These are phyloP conservation scores for Archilochus colubris DNA, from an alignment of 2,113 vertebrate genomes.

Conservation along the genomic window DNA sequence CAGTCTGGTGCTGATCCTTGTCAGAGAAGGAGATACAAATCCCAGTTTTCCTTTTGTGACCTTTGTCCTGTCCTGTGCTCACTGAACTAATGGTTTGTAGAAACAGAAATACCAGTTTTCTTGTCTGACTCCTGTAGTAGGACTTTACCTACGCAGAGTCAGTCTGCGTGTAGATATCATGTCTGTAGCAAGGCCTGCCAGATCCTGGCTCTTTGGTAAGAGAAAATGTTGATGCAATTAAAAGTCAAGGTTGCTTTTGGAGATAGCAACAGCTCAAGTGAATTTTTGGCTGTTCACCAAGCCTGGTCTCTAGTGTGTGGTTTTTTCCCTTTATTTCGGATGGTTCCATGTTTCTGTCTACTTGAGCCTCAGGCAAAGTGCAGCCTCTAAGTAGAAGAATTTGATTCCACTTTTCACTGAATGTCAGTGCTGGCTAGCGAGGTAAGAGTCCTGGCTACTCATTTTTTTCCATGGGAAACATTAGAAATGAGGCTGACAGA, in stretches of 20 bases:
- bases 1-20: neutral
- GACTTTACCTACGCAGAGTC: neutral
- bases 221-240: neutral
- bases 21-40: neutral
- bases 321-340: neutral
- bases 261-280: neutral
- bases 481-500: neutral
- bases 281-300: neutral
- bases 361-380: neutral
- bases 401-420: neutral
- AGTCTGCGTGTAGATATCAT: neutral
- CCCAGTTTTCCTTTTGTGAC: neutral
- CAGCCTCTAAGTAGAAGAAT: neutral
- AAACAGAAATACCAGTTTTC: neutral
- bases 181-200: neutral
- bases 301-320: neutral
- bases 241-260: neutral
- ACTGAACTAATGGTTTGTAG: neutral
- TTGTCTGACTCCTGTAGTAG: neutral
- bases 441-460: neutral
- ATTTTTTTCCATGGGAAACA: neutral
- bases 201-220: neutral
- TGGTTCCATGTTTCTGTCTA: neutral
- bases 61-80: neutral
- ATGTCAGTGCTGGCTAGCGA: neutral